Evolutionary conservation across 2,113 vertebrate genomes (phyloP).

Genomic region (Dicaeum eximium): DNA sequence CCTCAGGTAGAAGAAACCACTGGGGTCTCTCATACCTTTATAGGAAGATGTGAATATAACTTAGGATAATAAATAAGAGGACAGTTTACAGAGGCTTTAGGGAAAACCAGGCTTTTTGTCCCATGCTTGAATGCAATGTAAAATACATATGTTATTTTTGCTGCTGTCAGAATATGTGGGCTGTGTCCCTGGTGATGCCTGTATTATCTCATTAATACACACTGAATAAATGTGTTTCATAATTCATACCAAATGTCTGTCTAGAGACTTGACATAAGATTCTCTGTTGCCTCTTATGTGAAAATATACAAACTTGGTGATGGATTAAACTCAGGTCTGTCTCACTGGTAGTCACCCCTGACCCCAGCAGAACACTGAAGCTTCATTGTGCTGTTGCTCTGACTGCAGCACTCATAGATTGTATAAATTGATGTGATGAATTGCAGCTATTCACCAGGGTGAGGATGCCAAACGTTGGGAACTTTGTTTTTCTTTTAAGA

Average conservation of each 20-base stretch:
- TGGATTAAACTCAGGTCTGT: background rate
- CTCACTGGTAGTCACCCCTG: background rate
- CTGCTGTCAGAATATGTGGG: background rate
- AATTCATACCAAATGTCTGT: background rate
- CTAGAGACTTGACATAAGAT: background rate
- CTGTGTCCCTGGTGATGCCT: background rate
- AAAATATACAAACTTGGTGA: background rate
- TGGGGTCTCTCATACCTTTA: background rate
- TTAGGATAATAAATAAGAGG: background rate
- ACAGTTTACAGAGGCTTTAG: background rate
- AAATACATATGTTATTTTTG: background rate
- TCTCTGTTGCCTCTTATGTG: background rate
- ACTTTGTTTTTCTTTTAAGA: background rate
- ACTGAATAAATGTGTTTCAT: background rate
- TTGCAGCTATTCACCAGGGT: background rate
- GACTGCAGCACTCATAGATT: background rate
- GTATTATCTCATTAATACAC: background rate
- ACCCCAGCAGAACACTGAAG: background rate
- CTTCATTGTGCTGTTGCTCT: background rate
- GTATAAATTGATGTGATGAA: background rate
- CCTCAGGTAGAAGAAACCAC: background rate
- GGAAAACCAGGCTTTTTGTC: background rate
- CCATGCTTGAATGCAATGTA: background rate
- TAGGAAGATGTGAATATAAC: background rate
- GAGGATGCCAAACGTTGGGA: background rate